phyloP scores from a whole-genome alignment of 2,113 vertebrate species.

The Petroica traversi region DNA sequence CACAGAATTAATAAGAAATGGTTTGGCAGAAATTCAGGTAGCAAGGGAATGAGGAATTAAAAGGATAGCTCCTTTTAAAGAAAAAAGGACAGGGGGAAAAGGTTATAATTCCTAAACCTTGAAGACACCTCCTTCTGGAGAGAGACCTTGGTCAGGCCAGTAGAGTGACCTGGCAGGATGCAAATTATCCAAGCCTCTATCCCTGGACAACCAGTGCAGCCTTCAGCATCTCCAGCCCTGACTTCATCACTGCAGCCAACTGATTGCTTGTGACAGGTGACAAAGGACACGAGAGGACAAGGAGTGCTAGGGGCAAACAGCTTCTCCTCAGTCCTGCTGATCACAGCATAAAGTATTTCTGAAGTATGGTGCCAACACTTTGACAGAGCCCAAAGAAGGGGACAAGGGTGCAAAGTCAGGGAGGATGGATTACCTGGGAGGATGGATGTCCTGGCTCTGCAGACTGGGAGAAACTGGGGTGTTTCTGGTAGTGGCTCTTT shows the following conservation, averaged over 20 bases:
- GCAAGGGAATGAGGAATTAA: background rate
- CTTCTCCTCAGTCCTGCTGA: slow-evolving; percentile 22
- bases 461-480: background rate
- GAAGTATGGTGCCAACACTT: slow-evolving; percentile 12
- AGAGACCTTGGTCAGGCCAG: background rate
- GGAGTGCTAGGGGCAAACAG: background rate
- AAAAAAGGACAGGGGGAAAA: background rate
- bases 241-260: background rate
- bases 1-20: background rate
- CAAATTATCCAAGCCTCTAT: background rate
- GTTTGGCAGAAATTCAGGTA: background rate
- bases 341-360: background rate
- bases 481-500: background rate
- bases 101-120: background rate
- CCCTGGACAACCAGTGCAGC: background rate
- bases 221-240: background rate
- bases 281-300: slow-evolving; percentile 29
- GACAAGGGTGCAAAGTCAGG: background rate
- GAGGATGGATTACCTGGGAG: background rate
- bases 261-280: slow-evolving; percentile 49
- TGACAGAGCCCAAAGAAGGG: background rate
- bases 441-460: background rate
- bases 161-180: background rate
- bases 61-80: background rate
- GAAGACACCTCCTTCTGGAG: background rate